phyloP scores from a whole-genome alignment of 2,113 vertebrate species.

The Ailurus styani region DNA sequence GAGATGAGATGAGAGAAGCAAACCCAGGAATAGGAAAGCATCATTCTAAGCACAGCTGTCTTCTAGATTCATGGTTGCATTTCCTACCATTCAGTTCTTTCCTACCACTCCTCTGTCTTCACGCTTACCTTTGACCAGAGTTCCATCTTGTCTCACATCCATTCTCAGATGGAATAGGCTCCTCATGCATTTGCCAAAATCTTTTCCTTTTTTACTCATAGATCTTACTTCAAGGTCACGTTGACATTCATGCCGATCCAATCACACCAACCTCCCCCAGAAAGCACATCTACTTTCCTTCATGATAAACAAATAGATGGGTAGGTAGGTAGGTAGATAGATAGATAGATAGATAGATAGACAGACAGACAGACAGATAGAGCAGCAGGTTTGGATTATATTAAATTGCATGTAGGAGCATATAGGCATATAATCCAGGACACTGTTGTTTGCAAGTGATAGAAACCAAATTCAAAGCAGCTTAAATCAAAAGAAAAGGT shows the following conservation, averaged over 20 bases:
- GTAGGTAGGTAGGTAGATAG: background rate
- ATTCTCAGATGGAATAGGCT: background rate
- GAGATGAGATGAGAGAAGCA: background rate
- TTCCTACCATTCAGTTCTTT: background rate
- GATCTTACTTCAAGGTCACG: background rate
- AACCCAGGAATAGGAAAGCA: background rate
- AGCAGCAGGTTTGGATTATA: background rate
- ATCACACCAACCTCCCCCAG: rapidly evolving
- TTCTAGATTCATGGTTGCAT: background rate
- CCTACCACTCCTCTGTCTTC: no score
- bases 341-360: background rate
- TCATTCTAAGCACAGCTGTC: background rate
- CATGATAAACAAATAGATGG: background rate
- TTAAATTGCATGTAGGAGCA: background rate
- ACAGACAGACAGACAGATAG: background rate
- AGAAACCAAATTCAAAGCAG: background rate
- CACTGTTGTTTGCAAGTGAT: background rate
- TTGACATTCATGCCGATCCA: background rate
- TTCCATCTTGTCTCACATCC: background rate
- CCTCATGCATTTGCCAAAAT: background rate
- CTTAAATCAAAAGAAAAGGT: background rate
- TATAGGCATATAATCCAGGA: background rate
- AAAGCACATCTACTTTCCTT: no score
- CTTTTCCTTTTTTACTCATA: background rate
- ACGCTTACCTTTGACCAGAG: background rate